A percentile compares a stretch with the other conserved stretches of the same genome.
phyloP scores from a whole-genome alignment of 2,888 invertebrate species.

The Autographa pulchrina region DNA sequence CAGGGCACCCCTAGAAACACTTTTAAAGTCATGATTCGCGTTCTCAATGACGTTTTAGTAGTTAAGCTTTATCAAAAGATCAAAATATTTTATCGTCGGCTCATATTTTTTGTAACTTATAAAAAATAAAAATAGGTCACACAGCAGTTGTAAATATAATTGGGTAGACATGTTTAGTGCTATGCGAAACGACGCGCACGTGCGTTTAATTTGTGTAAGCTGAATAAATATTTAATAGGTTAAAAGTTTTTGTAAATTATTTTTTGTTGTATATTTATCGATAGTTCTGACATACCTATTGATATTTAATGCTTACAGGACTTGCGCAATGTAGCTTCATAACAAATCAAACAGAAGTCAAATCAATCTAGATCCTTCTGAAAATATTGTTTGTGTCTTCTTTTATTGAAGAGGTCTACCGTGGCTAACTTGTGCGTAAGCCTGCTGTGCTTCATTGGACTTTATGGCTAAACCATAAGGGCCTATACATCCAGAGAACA shows the following conservation, averaged over 20 bases:
- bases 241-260: constrained; percentile 62
- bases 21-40: constrained; percentile 18
- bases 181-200: constrained; percentile 72
- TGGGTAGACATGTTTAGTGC: constrained; percentile 50
- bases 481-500: too few species aligned
- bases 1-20: constrained; percentile 33
- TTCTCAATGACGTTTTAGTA: constrained; percentile 56
- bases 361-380: too few species aligned
- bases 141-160: constrained; percentile 68
- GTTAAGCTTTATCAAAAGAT: constrained; percentile 47
- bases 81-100: constrained; percentile 48
- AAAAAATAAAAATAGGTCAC: constrained; percentile 74
- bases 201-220: constrained; percentile 80
- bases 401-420: too few species aligned
- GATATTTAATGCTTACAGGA: too few species aligned
- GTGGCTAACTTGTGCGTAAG: too few species aligned
- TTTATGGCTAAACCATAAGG: too few species aligned
- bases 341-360: too few species aligned
- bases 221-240: constrained; percentile 70
- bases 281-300: not conserved
- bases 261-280: constrained; percentile 39
- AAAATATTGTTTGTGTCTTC: too few species aligned
- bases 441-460: too few species aligned
- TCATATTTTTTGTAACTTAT: constrained; percentile 63
- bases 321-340: too few species aligned